These are phyloP conservation scores for Drosophila multiciliata DNA, from an alignment of 2,888 invertebrate species.

Conservation along the genomic window DNA sequence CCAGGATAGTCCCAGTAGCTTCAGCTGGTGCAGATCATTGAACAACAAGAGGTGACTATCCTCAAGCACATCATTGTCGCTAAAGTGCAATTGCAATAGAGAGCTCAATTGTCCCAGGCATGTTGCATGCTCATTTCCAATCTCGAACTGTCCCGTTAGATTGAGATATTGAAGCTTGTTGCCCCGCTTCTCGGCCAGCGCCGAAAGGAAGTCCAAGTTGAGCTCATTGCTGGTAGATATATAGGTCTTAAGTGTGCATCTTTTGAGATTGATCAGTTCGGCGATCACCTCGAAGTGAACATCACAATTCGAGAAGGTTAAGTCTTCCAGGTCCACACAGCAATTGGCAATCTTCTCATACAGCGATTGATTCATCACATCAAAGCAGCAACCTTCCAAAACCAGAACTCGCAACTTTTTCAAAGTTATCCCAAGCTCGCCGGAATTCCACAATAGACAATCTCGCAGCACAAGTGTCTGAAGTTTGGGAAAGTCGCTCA, in stretches of 20 bases:
- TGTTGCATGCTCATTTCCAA: conserved; percentile 60
- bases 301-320: conserved; percentile 69
- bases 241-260: conserved; percentile 68
- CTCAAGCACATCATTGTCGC: conserved; percentile 61
- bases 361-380: conserved; percentile 64
- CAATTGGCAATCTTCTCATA: conserved; percentile 67
- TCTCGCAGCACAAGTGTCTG: conserved; percentile 57
- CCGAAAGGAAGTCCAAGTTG: conserved; percentile 55
- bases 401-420: conserved; percentile 40
- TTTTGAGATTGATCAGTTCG: conserved; percentile 53
- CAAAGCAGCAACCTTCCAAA: conserved; percentile 70
- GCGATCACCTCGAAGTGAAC: conserved; percentile 67
- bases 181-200: conserved; percentile 49
- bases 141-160: conserved; percentile 58
- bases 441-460: conserved; percentile 68
- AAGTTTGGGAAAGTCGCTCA: conserved; percentile 60
- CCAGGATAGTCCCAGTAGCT: conserved; percentile 32
- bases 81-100: conserved; percentile 51
- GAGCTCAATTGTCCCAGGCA: conserved; percentile 57
- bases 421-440: conserved; percentile 66
- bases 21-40: conserved; percentile 49
- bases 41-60: conserved; percentile 65
- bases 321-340: conserved; percentile 59
- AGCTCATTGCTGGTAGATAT: conserved; percentile 63
- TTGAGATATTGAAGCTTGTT: conserved; percentile 56